These are phyloP conservation scores for Microctonus brassicae DNA, from an alignment of 2,888 invertebrate genomes.

Conservation along the genomic window DNA sequence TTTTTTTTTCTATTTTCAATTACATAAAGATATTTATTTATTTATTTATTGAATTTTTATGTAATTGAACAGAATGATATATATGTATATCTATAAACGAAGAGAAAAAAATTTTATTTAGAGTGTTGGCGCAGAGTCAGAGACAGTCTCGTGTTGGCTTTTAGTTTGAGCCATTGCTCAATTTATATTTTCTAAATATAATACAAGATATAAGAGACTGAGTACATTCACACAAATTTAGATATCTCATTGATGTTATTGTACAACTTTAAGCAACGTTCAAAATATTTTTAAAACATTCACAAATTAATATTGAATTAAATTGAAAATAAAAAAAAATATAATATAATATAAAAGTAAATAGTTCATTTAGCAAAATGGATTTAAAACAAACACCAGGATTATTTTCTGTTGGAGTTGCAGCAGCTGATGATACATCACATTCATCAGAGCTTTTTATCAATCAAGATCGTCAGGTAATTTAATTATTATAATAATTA, in stretches of 20 bases:
- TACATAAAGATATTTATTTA: no score
- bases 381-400: conserved; percentile 59
- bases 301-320: background rate
- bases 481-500: no score
- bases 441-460: conserved; percentile 56
- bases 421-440: conserved; percentile 51
- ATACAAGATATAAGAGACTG: background rate
- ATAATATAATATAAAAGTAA: conserved; percentile 23
- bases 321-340: background rate
- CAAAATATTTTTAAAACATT: no score
- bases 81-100: background rate
- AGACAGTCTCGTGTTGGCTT: no score
- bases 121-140: background rate
- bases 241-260: background rate
- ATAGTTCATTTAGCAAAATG: no score
- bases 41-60: no score
- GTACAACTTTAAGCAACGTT: background rate
- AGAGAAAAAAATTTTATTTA: background rate
- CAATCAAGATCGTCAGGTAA: conserved; percentile 62
- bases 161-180: background rate
- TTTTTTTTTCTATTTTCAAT: no score
- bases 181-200: background rate
- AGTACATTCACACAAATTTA: no score
- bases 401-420: conserved; percentile 47
- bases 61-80: no score